Base-by-base conservation (phyloP, 2,888 invertebrate genomes). In the Coleophora deauratella region DNA sequence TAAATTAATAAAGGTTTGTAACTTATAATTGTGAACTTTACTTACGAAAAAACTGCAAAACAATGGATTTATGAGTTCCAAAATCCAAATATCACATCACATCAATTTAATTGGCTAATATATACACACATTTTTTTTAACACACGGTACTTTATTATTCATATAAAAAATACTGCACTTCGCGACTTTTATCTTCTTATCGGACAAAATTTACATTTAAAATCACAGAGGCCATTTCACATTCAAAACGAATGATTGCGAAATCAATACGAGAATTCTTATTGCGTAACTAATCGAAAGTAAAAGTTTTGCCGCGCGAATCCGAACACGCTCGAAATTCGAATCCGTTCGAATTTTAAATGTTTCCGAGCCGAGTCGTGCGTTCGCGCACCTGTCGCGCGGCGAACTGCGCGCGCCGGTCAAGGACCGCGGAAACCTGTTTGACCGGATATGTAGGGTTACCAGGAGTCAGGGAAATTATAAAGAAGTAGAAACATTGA, bases 391-490 rank as follows among this genome's bases (percentile, higher is more conserved):
- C 78, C 78, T 77, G 77, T 51, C 68, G 59, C 66, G 64, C 65
- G 59, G 62, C 49, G 45, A 51, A 78, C 76, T 78, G 74, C 59
- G 61, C 63, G 54, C 63, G 53, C 57, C 74, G 74, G 74, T 77
- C 75, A 77, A 69, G 69, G 73, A 74, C 75, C 45, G 37, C 33
- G 44, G 51, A 68, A 74, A 76, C 78, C 75, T 74, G 78, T 67
- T 63, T 55, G 61, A 66, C 76, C 75, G 79, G 81, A 79, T 57
- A 54, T 57, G 57, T 65, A 76, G 78, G 76, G 77, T 69, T 69
- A 63, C 64, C 66, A 62, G 54, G 49, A 46, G 46, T 48, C 46
- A 43, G 53, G 60, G 58, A 65, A 66, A 66, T 59, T 53, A 63
- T 59, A 51, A 59, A 57, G 54, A 52, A 52, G 53, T 41, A 41